Conservation (phyloP, 2,888 invertebrate species). For the Mimas tiliae region DNA sequence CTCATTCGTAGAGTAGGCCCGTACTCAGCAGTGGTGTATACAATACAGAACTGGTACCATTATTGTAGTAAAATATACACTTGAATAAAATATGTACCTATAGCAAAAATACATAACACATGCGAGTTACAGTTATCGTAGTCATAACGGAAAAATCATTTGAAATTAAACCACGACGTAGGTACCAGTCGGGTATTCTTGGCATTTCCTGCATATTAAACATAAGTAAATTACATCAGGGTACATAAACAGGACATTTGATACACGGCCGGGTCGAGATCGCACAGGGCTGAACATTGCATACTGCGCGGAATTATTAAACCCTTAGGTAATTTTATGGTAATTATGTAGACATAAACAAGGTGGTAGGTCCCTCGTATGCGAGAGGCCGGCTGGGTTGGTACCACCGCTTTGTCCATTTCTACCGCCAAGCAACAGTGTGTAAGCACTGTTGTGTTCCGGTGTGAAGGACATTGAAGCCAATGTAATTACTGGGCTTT, state of each 20-base stretch:
- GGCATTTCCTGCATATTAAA: constrained; percentile 31
- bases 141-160: constrained; percentile 18
- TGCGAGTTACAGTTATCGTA: background rate
- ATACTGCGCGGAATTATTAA: background rate
- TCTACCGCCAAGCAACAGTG: too few relatives aligned
- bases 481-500: too few relatives aligned
- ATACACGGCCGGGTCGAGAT: constrained; percentile 40
- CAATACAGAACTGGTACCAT: too few relatives aligned
- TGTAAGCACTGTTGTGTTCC: too few relatives aligned
- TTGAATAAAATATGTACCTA: too few relatives aligned
- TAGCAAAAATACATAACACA: background rate
- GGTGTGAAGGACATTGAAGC: too few relatives aligned
- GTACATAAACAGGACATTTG: constrained; percentile 37
- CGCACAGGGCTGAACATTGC: constrained; percentile 29
- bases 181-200: constrained; percentile 12
- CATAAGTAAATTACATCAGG: constrained; percentile 28
- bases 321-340: constrained; percentile 10
- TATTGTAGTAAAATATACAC: too few relatives aligned
- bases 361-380: too few relatives aligned
- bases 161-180: constrained; percentile 23
- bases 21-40: too few relatives aligned
- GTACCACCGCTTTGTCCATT: too few relatives aligned
- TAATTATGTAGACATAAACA: background rate
- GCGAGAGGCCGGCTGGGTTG: too few relatives aligned
- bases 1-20: too few relatives aligned